Evolutionary conservation across 2,113 vertebrate species (phyloP), one percentile per base, ranked within the genome.

Genomic region (Colius striatus): DNA sequence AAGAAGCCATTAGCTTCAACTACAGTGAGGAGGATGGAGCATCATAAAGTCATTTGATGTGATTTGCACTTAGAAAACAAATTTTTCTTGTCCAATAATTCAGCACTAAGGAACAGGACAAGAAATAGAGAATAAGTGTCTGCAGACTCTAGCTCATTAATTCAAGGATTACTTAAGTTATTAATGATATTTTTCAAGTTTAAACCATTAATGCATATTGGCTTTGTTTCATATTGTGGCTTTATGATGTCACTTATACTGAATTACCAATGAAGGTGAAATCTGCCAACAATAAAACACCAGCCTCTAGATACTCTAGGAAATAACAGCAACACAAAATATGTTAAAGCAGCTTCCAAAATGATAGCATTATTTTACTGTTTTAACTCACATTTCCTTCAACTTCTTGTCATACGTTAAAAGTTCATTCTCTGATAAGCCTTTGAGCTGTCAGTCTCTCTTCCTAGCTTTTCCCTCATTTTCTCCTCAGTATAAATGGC

Each of bases 391-490:
- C 10, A 2, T 58, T 91, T 81, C 43, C 67, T 87, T 76, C 66
- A 83, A 51, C 47, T 87, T 87, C 66, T 76, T 85, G 63, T 83
- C 84, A 89, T 95, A 95, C 92, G 92, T 51, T 92, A 60, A 51
- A 73, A 89, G 92, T 91, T 95, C 55, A 58, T 92, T 75, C 67
- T 89, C 38, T 90, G 92, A 74, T 91, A 81, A 95, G 93, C 80
- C 95, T 97, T 95, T 94, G 74, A 97, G 97, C 95, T 97, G 90
- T 94, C 92, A 96, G 84, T 91, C 96, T 80, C 76, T 93, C 96
- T 96, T 36, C 66, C 21, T 73, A 70, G 74, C 30, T 60, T 96
- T 89, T 83, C 60, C 88, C 88, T 82, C 84, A 57, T 94, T 96
- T 94, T 93, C 57, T 72, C 23, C 75, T 51, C 47, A 45, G 77